Base-by-base conservation (phyloP, 2,113 vertebrate genomes). In the Lagopus muta region DNA sequence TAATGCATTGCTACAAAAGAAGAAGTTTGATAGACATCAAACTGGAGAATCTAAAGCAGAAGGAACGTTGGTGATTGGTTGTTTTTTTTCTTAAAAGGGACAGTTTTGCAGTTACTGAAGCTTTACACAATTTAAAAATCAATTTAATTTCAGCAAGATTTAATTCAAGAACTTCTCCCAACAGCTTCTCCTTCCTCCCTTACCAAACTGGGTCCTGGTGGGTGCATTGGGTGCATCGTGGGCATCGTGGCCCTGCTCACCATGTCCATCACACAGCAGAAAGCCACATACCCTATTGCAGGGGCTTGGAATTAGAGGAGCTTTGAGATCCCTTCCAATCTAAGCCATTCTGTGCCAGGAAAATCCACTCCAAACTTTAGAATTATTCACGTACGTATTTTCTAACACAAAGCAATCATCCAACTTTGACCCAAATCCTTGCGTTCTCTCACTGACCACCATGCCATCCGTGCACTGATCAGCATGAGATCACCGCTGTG, bases 111-210 rank as follows among this genome's bases (percentile, higher is more conserved):
- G 36, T 58, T 73, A 20, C 5, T 54, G 48, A 60, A 74, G 10
- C 22, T 78, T 69, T 76, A 15, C 11, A 3, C 28, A 27, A 77
- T 86, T 92, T 17, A 24, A 84, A 82, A 36, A 27, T 48, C 7
- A 40, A 73, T 76, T 78, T 76, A 85, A 70, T 58, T 60, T 25
- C 77, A 62, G 25, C 16, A 70, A 70, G 16, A 28, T 54, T 54
- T 54, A 28, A 52, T 52, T 27, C 0, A 8, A 69, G n/a, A 88
- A 6, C 18, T 1, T 16, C 16, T 38, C 7, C n/a, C 1, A 12
- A 61, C 67, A 58, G 55, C 18, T 27, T 38, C 38, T 38, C 25
- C 8, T 20, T 62, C 55, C 15, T 5, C 32, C 24, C 2, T 1
- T 0, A 36, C 27, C 50, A 34, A 66, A 11, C 15, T 38, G 55